phyloP scores from a whole-genome alignment of 92 coral and sea anemone genomes.

The Zoanthus solanderi region DNA sequence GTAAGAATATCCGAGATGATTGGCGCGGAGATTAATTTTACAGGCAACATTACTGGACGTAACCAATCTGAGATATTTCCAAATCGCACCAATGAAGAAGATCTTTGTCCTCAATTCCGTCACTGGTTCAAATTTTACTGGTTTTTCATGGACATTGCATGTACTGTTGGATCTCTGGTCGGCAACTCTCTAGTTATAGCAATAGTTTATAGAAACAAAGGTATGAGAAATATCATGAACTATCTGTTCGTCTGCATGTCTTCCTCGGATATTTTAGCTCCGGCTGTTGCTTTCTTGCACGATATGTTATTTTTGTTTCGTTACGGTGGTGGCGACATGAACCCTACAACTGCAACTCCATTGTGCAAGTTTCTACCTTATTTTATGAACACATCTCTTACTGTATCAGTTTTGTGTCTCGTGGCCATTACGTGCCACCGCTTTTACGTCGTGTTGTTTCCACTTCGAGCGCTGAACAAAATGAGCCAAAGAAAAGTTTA shows the following conservation, averaged over 20 bases:
- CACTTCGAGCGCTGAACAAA: constrained; percentile 27
- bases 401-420: constrained; percentile 38
- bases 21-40: neutral
- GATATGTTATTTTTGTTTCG: constrained; percentile 4
- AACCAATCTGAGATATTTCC: neutral
- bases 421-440: constrained; percentile 34
- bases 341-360: neutral
- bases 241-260: constrained; percentile 44
- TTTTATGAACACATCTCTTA: constrained; percentile 15
- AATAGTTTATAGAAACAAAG: constrained; percentile 36
- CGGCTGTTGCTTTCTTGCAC: neutral
- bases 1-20: too few relatives aligned
- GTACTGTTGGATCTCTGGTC: constrained; percentile 22
- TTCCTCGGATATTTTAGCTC: constrained; percentile 31
- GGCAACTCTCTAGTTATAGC: constrained; percentile 30
- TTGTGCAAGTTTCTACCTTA: constrained; percentile 22
- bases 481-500: constrained; percentile 11
- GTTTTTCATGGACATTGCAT: constrained; percentile 21
- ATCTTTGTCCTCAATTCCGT: neutral
- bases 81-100: neutral
- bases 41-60: neutral
- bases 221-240: constrained; percentile 37
- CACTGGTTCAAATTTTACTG: constrained; percentile 17
- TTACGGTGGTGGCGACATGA: neutral
- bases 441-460: constrained; percentile 38